A percentile compares a stretch with the other conserved stretches of the same genome.
These are phyloP conservation scores for Cremastinae sp. DNA, from an alignment of 2,888 invertebrate genomes.

Conservation along the genomic window DNA sequence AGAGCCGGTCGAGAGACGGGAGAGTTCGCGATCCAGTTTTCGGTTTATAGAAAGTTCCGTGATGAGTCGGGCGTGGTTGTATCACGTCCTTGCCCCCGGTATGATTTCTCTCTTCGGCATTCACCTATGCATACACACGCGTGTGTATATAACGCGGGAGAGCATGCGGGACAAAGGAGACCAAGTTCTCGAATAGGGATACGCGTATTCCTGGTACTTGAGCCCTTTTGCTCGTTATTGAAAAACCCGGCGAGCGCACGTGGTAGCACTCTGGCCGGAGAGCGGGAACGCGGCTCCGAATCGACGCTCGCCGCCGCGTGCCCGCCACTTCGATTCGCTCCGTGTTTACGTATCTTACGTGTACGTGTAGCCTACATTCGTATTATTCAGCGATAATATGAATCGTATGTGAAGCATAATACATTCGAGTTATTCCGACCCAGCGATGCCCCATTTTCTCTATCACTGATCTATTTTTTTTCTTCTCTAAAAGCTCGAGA, in stretches of 20 bases:
- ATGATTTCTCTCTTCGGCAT: conserved; percentile 79
- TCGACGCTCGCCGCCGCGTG: conserved; percentile 38
- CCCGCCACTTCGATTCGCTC: conserved; percentile 42
- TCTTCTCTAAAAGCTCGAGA: too few relatives aligned
- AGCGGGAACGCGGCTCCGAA: conserved; percentile 47
- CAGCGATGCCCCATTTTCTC: conserved; percentile 5
- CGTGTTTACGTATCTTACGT: conserved; percentile 42
- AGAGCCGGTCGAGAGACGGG: conserved; percentile 34
- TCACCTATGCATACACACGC: conserved; percentile 64
- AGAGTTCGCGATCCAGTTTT: conserved; percentile 78
- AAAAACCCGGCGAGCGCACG: too few relatives aligned
- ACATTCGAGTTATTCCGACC: conserved; percentile 6
- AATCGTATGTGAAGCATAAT: conserved; percentile 16
- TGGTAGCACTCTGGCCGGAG: neutral
- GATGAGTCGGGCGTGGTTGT: conserved; percentile 79
- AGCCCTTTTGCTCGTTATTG: neutral
- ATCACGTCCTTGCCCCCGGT: conserved; percentile 78
- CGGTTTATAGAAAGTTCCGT: conserved; percentile 79
- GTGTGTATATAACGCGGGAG: neutral
- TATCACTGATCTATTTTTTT: too few relatives aligned
- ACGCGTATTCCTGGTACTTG: neutral
- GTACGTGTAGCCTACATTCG: conserved; percentile 8
- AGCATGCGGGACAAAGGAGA: conserved; percentile 10
- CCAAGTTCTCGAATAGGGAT: neutral
- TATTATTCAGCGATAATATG: neutral